These are phyloP conservation scores for Nebria ingens DNA, from an alignment of 1,140 invertebrate species.

Conservation along the genomic window DNA sequence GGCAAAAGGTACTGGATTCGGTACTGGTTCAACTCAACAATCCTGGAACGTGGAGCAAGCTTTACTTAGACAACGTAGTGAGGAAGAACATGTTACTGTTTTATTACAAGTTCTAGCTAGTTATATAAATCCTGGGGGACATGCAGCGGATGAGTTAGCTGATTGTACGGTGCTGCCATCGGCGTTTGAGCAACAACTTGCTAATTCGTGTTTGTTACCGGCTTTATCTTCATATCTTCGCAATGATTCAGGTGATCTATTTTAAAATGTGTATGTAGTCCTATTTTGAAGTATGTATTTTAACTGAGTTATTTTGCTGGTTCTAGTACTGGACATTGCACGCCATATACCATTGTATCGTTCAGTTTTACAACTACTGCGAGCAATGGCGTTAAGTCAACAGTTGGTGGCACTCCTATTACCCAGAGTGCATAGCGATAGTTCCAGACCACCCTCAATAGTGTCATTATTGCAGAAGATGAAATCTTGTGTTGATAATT, in stretches of 20 bases:
- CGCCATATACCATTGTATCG: conserved; percentile 86
- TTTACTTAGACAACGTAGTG: conserved; percentile 72
- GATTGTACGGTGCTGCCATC: conserved; percentile 43
- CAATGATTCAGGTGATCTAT: conserved; percentile 71
- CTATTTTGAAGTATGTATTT: conserved; percentile 13
- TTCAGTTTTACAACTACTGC: conserved; percentile 67
- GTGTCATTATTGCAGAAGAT: conserved; percentile 69
- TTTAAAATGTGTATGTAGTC: conserved; percentile 10
- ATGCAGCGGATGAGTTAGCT: conserved; percentile 36
- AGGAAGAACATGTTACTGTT: conserved; percentile 87
- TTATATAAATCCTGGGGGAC: conserved; percentile 63
- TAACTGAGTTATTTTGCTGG: conserved; percentile 12
- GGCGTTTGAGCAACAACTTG: conserved; percentile 63
- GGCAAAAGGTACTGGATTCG: conserved; percentile 92
- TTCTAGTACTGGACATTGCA: conserved; percentile 81
- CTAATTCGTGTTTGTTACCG: conserved; percentile 73
- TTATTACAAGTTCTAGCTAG: conserved; percentile 68
- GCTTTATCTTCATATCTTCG: conserved; percentile 84
- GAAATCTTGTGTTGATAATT: conserved; percentile 84
- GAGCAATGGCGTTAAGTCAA: conserved; percentile 62
- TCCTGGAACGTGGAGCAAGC: conserved; percentile 94
- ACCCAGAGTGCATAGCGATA: conserved; percentile 39
- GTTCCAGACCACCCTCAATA: conserved; percentile 38
- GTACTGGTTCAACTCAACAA: conserved; percentile 87
- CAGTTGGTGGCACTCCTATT: conserved; percentile 57